A percentile compares a stretch with the other conserved stretches of the same genome.
phyloP scores from a whole-genome alignment of 1,140 invertebrate species.

The Antheraea mylitta region DNA sequence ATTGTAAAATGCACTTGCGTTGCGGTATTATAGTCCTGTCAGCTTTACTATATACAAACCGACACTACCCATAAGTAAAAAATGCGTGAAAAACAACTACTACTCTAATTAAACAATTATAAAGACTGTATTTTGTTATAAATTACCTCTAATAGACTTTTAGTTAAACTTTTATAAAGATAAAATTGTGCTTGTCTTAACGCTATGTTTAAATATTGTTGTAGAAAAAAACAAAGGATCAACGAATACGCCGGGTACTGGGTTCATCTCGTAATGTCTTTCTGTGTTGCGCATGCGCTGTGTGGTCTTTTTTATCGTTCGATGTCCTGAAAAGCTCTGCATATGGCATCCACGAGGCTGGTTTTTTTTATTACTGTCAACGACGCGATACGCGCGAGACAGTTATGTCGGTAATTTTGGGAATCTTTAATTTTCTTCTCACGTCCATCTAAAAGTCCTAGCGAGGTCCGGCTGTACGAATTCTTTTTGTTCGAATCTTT shows the following conservation, averaged over 20 bases:
- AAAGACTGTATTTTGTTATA: too few species aligned
- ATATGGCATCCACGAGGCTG: constrained; percentile 42
- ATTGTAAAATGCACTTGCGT: background rate
- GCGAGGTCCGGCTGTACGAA: constrained; percentile 15
- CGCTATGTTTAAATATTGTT: too few species aligned
- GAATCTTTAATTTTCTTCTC: constrained; percentile 31
- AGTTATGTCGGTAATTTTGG: constrained; percentile 36
- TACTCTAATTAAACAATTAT: too few species aligned
- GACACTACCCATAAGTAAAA: too few species aligned
- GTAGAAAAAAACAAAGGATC: background rate
- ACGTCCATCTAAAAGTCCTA: constrained; percentile 14
- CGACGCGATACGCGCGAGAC: constrained; percentile 28
- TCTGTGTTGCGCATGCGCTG: constrained; percentile 46
- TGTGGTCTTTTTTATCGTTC: constrained; percentile 47
- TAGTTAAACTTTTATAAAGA: too few species aligned
- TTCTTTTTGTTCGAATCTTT: constrained; percentile 4
- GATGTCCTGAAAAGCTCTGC: constrained; percentile 34
- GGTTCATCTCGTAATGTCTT: background rate
- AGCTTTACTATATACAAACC: too few species aligned
- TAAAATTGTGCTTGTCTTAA: too few species aligned
- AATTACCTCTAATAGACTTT: too few species aligned
- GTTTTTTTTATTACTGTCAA: constrained; percentile 39
- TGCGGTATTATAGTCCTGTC: too few species aligned
- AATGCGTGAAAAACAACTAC: too few species aligned
- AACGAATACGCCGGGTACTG: background rate